Conservation (phyloP, 2,113 vertebrate genomes). For the Bubo blakistoni region DNA sequence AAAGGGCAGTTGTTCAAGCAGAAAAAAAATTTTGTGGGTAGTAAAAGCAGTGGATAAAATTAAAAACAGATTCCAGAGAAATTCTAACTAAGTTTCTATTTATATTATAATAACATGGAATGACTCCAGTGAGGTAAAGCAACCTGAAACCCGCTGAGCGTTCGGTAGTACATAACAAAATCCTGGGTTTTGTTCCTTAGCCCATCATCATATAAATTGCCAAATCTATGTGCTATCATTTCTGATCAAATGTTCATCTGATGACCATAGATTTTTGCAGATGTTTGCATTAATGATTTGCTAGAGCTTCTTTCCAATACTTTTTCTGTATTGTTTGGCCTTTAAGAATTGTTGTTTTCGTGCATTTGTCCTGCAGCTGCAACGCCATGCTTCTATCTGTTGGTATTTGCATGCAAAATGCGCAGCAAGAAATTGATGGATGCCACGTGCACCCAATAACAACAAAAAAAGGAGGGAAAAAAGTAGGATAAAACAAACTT, state of each 20-base stretch:
- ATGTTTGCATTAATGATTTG: not conserved
- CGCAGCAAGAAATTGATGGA: not conserved
- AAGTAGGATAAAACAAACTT: conserved; percentile 38
- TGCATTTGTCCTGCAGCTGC: conserved; percentile 23
- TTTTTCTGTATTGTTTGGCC: not conserved
- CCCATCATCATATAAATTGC: not conserved
- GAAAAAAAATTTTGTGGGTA: not conserved
- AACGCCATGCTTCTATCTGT: not conserved
- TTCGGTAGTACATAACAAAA: not conserved
- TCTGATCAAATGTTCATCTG: not conserved
- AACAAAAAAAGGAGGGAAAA: not conserved
- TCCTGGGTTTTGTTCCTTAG: not conserved
- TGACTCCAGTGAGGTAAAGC: not conserved
- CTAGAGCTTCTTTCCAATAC: not conserved
- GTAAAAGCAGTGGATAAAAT: not conserved
- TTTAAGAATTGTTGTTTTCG: not conserved
- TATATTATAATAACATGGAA: not conserved
- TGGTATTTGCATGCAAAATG: conserved; percentile 2
- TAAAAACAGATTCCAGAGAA: not conserved
- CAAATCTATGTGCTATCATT: not conserved
- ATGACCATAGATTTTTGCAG: not conserved
- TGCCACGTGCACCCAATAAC: not conserved
- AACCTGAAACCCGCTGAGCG: not conserved
- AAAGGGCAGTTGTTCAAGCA: not conserved
- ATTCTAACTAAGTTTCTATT: not conserved